These are phyloP conservation scores for Volucella bombylans DNA, from an alignment of 2,888 invertebrate species.

Conservation along the genomic window DNA sequence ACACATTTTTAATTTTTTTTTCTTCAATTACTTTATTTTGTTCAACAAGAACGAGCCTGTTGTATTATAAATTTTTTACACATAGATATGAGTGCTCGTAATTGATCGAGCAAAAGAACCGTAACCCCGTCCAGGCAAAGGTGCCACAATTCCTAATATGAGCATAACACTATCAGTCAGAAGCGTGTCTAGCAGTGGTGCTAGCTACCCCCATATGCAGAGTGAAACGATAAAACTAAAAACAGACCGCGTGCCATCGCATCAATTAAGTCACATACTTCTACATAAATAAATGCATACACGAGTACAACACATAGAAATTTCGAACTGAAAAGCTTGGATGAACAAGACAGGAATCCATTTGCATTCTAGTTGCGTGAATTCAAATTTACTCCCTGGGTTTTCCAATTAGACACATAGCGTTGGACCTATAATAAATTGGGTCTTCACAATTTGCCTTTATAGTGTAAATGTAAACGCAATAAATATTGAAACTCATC, in stretches of 20 bases:
- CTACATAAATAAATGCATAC: background rate
- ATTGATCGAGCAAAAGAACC: background rate
- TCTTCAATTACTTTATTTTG: constrained; percentile 12
- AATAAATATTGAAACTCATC: constrained; percentile 67
- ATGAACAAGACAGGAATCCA: constrained; percentile 51
- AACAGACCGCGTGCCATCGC: constrained; percentile 67
- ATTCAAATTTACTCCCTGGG: constrained; percentile 59
- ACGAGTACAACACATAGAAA: constrained; percentile 8
- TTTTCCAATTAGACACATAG: constrained; percentile 71
- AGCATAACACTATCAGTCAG: constrained; percentile 48
- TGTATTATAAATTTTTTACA: too few species aligned
- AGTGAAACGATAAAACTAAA: constrained; percentile 49
- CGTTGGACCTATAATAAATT: constrained; percentile 62
- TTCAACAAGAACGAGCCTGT: too few species aligned
- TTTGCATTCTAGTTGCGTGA: constrained; percentile 69
- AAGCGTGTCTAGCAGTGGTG: constrained; percentile 57
- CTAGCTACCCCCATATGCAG: constrained; percentile 53
- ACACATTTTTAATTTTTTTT: constrained; percentile 16
- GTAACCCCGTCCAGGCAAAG: background rate
- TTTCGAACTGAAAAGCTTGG: constrained; percentile 28
- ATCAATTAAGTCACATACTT: constrained; percentile 59
- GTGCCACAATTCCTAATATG: constrained; percentile 11
- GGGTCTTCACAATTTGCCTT: constrained; percentile 53
- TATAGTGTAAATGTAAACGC: constrained; percentile 46
- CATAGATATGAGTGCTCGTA: background rate